Evolutionary conservation across 64 coral and sea anemone genomes (phyloP).

Genomic region (Montipora capricornis): DNA sequence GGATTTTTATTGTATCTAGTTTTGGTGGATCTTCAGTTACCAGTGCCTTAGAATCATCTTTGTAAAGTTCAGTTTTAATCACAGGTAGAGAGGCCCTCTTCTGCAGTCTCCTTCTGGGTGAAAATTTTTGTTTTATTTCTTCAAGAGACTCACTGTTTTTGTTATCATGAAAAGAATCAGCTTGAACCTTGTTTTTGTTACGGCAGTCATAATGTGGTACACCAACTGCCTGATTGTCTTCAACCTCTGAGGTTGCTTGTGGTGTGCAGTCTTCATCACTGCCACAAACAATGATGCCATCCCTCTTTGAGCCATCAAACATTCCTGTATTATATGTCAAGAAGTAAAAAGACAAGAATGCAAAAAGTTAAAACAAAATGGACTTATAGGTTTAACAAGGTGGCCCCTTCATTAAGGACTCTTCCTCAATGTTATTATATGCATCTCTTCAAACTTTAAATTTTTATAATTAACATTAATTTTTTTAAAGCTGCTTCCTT

Average conservation of each 20-base stretch:
- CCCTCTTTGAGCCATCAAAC: constrained; percentile 67
- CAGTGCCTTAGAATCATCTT: constrained; percentile 12
- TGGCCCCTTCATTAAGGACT: too few relatives aligned
- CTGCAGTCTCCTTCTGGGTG: constrained; percentile 12
- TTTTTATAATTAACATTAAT: too few relatives aligned
- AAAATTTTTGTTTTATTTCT: neutral
- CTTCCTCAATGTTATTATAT: too few relatives aligned
- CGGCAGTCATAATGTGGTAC: neutral
- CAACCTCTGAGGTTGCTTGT: constrained; percentile 15
- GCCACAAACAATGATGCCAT: constrained; percentile 44
- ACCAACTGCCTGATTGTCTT: constrained; percentile 15
- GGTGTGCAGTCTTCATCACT: constrained; percentile 68
- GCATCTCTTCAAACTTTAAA: too few relatives aligned
- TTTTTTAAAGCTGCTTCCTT: too few relatives aligned
- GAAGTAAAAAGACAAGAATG: neutral
- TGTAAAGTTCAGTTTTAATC: constrained; percentile 72
- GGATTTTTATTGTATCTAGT: neutral
- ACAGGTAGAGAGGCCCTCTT: constrained; percentile 29
- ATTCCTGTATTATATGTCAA: constrained; percentile 55
- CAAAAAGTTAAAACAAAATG: neutral
- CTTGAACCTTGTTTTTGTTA: neutral
- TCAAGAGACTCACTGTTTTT: neutral
- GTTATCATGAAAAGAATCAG: constrained; percentile 16
- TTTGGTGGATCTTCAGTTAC: neutral
- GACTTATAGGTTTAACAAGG: too few relatives aligned